These are phyloP conservation scores for Rhodophaea formosa DNA, from an alignment of 2,888 invertebrate species.

Conservation along the genomic window DNA sequence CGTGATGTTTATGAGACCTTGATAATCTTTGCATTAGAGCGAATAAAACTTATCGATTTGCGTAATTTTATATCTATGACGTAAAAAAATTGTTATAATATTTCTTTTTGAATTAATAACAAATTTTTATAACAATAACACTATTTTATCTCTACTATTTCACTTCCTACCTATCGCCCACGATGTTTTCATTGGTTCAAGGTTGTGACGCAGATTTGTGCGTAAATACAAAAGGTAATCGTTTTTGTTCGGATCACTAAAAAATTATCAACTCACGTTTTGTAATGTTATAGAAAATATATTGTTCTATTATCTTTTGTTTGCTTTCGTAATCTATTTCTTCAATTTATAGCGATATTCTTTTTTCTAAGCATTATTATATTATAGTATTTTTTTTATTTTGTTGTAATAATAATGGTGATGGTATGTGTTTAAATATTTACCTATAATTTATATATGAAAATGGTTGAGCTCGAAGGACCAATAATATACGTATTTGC, in stretches of 20 bases:
- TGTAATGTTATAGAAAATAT: background rate
- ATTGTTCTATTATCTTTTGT: background rate
- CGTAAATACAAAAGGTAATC: conserved; percentile 23
- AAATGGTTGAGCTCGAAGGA: background rate
- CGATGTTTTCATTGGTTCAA: conserved; percentile 41
- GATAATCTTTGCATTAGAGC: conserved; percentile 3
- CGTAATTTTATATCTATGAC: conserved; percentile 1
- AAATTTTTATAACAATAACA: conserved; percentile 3
- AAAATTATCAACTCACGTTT: conserved; percentile 1
- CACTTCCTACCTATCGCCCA: conserved; percentile 36
- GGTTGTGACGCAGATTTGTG: conserved; percentile 34
- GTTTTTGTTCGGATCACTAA: conserved; percentile 20
- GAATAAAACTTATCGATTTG: conserved; percentile 1
- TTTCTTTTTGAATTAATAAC: background rate
- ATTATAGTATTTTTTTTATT: too few species aligned
- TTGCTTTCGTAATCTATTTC: conserved; percentile 4
- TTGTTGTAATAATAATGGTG: too few species aligned
- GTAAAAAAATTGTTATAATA: background rate
- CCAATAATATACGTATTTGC: background rate
- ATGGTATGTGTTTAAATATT: too few species aligned
- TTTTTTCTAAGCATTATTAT: too few species aligned
- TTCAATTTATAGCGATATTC: background rate
- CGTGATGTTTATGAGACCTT: background rate
- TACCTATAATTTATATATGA: background rate
- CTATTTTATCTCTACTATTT: conserved; percentile 23